These are phyloP conservation scores for Perognathus longimembris DNA, from an alignment of 2,113 vertebrate species.

Conservation along the genomic window DNA sequence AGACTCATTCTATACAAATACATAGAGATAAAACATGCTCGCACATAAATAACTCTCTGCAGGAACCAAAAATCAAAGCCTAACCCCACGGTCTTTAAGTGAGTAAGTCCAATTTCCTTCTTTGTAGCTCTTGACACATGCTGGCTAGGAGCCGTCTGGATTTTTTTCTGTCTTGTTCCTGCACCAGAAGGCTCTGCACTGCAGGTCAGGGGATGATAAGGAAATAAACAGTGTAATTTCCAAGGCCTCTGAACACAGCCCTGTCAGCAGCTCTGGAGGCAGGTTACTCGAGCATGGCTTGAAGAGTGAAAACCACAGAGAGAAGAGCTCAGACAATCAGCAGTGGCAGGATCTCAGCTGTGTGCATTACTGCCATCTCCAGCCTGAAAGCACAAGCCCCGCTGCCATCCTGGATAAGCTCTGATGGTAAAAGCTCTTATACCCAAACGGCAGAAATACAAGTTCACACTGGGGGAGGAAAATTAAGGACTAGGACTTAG, in stretches of 20 bases:
- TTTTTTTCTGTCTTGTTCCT: slow-evolving; percentile 83
- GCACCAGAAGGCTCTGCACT: slow-evolving; percentile 84
- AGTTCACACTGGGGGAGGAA: slow-evolving; percentile 59
- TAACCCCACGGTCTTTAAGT: slow-evolving; percentile 86
- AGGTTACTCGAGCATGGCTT: slow-evolving; percentile 78
- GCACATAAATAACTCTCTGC: slow-evolving; percentile 87
- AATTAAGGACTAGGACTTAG: slow-evolving; percentile 61
- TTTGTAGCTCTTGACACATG: slow-evolving; percentile 87
- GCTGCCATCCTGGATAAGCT: slow-evolving; percentile 69
- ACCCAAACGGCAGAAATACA: slow-evolving; percentile 75
- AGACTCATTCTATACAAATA: slow-evolving; percentile 67
- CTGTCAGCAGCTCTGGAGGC: slow-evolving; percentile 87
- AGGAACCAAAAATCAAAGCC: slow-evolving; percentile 86
- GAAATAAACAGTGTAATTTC: slow-evolving; percentile 85
- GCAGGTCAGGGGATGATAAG: slow-evolving; percentile 82
- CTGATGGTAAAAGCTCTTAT: slow-evolving; percentile 39
- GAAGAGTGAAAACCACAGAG: slow-evolving; percentile 73
- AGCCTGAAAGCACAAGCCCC: slow-evolving; percentile 61
- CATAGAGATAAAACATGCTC: slow-evolving; percentile 72
- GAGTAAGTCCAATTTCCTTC: slow-evolving; percentile 88
- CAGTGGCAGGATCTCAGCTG: slow-evolving; percentile 78
- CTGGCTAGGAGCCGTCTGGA: slow-evolving; percentile 84
- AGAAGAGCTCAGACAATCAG: slow-evolving; percentile 69
- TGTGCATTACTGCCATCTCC: slow-evolving; percentile 42
- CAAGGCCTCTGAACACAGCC: slow-evolving; percentile 82